Evolutionary conservation across 2,797 vertebrate species (phyloP).

Genomic region (Heterohyrax brucei): DNA sequence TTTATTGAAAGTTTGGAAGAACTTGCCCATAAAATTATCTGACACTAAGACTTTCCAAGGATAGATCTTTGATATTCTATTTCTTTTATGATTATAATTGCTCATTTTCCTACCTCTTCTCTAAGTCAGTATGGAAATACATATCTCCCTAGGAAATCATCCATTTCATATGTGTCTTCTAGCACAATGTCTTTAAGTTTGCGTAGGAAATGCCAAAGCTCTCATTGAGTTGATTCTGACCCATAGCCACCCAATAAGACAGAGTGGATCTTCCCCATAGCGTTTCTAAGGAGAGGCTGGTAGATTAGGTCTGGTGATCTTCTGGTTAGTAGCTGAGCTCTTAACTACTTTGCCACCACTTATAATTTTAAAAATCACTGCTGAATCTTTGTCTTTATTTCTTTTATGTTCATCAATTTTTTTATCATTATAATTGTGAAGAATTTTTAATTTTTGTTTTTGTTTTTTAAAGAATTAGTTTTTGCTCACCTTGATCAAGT

Average conservation of each 20-base stretch:
- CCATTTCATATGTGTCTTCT: slow-evolving; percentile 57
- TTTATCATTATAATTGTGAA: slow-evolving; percentile 2
- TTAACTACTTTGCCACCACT: background rate
- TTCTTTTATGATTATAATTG: slow-evolving; percentile 4
- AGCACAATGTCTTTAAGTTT: slow-evolving; percentile 41
- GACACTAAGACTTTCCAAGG: slow-evolving; percentile 44
- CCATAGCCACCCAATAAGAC: too few relatives aligned
- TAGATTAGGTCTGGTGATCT: too few relatives aligned
- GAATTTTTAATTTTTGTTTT: background rate
- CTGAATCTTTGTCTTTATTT: slow-evolving; percentile 25
- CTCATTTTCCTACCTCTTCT: slow-evolving; percentile 47
- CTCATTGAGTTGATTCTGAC: too few relatives aligned
- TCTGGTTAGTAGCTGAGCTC: too few relatives aligned
- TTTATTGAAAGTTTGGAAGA: slow-evolving; percentile 31
- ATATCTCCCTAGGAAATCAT: slow-evolving; percentile 54
- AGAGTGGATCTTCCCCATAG: too few relatives aligned
- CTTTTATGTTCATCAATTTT: background rate
- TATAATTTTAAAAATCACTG: slow-evolving; percentile 2
- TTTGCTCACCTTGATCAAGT: slow-evolving; percentile 33
- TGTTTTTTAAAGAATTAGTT: slow-evolving; percentile 45
- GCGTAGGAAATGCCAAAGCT: background rate
- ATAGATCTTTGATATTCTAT: background rate
- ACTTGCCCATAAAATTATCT: slow-evolving; percentile 58
- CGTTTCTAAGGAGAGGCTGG: too few relatives aligned
- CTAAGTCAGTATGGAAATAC: slow-evolving; percentile 45